These are phyloP conservation scores for Muschampia plurimacula DNA, from an alignment of 2,888 invertebrate species.

Conservation along the genomic window DNA sequence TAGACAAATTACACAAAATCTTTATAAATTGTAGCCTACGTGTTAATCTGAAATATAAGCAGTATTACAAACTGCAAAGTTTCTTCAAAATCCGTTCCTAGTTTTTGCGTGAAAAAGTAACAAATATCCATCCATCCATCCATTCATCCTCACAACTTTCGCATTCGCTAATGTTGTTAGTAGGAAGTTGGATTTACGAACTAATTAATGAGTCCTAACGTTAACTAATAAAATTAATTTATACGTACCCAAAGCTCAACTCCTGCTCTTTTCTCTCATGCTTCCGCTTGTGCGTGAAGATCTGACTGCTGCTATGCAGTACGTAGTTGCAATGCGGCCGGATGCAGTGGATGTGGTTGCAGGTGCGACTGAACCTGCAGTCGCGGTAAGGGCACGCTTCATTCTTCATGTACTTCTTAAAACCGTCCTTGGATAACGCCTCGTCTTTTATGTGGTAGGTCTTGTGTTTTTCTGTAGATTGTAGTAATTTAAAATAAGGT, in stretches of 20 bases:
- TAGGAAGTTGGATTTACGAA: no score
- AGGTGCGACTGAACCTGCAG: conserved; percentile 97
- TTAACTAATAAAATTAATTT: neutral
- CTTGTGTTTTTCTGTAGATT: conserved; percentile 96
- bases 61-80: no score
- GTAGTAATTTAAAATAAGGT: neutral
- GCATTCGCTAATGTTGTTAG: no score
- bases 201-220: no score
- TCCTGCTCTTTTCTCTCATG: conserved; percentile 98
- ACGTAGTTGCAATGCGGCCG: conserved; percentile 98
- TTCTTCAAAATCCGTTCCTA: no score
- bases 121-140: no score
- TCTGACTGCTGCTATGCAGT: conserved; percentile 97
- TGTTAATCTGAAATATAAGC: no score
- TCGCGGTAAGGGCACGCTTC: conserved; percentile 96
- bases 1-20: no score
- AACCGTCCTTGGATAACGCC: conserved; percentile 97
- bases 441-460: conserved; percentile 99
- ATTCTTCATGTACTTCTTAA: conserved; percentile 99
- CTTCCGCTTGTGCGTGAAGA: conserved; percentile 98
- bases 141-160: no score
- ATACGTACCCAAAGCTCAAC: conserved; percentile 92
- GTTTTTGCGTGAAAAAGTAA: no score
- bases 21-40: no score
- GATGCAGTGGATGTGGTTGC: conserved; percentile 99